Evolutionary conservation across 2,888 invertebrate species (phyloP).

Genomic region (Crematogaster levior): DNA sequence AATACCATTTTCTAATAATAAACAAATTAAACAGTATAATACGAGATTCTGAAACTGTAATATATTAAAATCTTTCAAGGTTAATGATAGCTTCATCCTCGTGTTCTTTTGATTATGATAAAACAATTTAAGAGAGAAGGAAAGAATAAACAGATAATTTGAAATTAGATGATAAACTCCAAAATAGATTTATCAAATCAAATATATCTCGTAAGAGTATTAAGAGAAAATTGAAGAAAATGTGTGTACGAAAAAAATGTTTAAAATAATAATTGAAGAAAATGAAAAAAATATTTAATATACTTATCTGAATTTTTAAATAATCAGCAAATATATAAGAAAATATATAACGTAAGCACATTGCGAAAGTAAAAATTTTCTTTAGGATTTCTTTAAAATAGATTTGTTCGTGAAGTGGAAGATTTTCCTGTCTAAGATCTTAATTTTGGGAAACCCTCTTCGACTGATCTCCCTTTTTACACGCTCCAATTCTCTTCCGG

Average conservation of each 20-base stretch:
- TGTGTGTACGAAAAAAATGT: not conserved
- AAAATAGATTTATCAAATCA: not conserved
- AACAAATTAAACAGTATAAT: not conserved
- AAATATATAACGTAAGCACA: not conserved
- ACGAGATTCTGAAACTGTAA: not conserved
- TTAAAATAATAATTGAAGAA: not conserved
- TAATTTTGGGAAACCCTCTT: conserved; percentile 19
- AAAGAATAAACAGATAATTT: not conserved
- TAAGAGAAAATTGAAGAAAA: not conserved
- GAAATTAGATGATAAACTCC: not conserved
- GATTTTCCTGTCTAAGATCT: not conserved
- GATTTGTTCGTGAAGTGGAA: not conserved
- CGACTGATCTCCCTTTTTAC: conserved; percentile 14
- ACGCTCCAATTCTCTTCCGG: conserved; percentile 30
- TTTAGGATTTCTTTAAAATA: not conserved
- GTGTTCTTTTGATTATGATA: not conserved
- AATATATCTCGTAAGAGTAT: not conserved
- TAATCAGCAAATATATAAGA: not conserved
- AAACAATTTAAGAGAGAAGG: not conserved
- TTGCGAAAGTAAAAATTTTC: no score
- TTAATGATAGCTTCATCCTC: not conserved
- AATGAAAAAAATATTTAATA: not conserved
- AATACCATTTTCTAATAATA: conserved; percentile 7
- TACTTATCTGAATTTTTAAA: not conserved
- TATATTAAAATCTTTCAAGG: not conserved